Evolutionary conservation across 1,140 invertebrate genomes (phyloP), one percentile per base, ranked within the genome.

Genomic region (Zaprionus africanus): DNA sequence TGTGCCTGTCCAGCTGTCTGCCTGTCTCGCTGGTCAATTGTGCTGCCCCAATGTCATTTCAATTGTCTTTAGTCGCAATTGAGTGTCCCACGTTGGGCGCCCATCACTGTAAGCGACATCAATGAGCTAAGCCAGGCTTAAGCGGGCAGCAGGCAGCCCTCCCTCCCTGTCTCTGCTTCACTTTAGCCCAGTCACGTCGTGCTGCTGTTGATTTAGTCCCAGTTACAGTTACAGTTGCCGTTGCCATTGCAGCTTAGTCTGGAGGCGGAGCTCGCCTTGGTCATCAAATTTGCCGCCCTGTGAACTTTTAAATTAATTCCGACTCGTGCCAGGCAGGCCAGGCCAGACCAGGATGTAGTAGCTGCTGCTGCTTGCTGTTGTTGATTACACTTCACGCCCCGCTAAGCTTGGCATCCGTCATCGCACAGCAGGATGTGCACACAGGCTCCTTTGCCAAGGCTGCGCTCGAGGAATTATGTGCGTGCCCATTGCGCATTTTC

Each of bases 351-450:
- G 60, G 34, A 17, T 58, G 17, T 34, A 11, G 17, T 34, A 31
- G 56, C 28, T 26, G 49, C 51, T 41, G 28, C 36, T n/a, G 57
- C 22, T 51, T 51, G 66, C 56, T 66, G 84, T 78, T 87, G 83
- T 87, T 87, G 83, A 87, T 87, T 90, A 88, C 84, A 87, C 85
- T 87, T 88, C 85, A 90, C 81, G 78, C 84, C 65, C 85, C 64
- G 84, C 85, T 80, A 83, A 87, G 79, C 83, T 77, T 17, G 46
- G 73, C 77, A 83, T 79, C 59, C 70, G 56, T 75, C 67, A 62
- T n/a, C 15, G 59, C 75, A 53, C 81, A 83, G 68, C 81, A 71
- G 83, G 84, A 83, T 83, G 78, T 81, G 79, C 79, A 60, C 15
- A 49, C 53, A 53, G 64, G 57, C 60, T 41, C 38, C 38, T 41